Evolutionary conservation across 2,888 invertebrate species (phyloP).

Genomic region (Oasisia sp.): DNA sequence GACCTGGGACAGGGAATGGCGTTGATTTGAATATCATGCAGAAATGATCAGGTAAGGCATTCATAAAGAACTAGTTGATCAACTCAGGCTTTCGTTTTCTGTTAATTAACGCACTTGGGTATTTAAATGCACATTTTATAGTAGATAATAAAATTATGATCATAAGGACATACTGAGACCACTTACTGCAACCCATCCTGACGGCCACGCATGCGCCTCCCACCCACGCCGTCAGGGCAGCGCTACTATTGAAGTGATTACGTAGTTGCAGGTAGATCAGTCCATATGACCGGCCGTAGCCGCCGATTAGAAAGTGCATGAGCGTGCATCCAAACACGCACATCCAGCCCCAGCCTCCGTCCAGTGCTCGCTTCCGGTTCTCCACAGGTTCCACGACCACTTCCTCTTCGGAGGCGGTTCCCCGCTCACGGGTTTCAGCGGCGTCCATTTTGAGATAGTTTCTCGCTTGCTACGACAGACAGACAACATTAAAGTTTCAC

Average conservation of each 20-base stretch:
- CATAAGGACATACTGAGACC: no score
- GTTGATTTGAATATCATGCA: neutral
- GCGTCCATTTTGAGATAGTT: neutral
- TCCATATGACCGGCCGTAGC: constrained; percentile 33
- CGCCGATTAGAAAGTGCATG: constrained; percentile 49
- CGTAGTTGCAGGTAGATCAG: constrained; percentile 33
- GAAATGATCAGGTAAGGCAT: neutral
- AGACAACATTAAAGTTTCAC: neutral
- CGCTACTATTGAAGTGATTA: constrained; percentile 26
- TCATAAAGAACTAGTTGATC: neutral
- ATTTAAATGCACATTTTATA: no score
- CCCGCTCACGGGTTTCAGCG: neutral
- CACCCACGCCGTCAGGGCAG: constrained; percentile 33
- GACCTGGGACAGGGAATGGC: constrained; percentile 30
- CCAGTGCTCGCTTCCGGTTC: constrained; percentile 31
- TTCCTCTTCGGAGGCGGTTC: neutral
- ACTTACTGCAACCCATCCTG: constrained; percentile 35
- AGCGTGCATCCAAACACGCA: constrained; percentile 49
- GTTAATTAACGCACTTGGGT: neutral
- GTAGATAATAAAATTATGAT: no score
- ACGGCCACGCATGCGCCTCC: constrained; percentile 31
- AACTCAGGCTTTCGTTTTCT: neutral
- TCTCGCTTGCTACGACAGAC: neutral
- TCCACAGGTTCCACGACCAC: neutral
- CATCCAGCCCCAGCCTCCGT: constrained; percentile 57